A percentile compares a stretch with the other conserved stretches of the same genome.
These are phyloP conservation scores for Spheniscus mendiculus DNA, from an alignment of 2,113 vertebrate genomes.

Conservation along the genomic window DNA sequence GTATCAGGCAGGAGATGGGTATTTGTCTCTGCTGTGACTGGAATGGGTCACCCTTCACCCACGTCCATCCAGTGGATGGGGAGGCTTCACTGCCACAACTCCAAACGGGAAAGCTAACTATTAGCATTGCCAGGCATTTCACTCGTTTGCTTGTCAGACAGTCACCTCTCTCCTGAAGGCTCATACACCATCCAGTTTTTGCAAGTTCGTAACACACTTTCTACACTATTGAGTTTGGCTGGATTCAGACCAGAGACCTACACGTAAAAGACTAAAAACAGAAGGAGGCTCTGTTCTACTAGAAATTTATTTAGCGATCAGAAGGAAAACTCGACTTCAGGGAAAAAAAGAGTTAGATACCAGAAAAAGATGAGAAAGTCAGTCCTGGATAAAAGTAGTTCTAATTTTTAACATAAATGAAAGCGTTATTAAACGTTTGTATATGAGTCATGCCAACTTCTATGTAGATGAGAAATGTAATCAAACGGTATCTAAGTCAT, in stretches of 20 bases:
- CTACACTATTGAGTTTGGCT: neutral
- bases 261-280: slow-evolving; percentile 13
- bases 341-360: neutral
- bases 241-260: neutral
- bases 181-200: neutral
- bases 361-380: neutral
- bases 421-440: neutral
- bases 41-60: neutral
- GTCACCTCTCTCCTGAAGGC: neutral
- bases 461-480: neutral
- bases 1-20: neutral
- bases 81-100: neutral
- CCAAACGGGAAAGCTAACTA: neutral
- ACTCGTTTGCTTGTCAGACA: neutral
- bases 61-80: neutral
- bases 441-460: slow-evolving; percentile 19
- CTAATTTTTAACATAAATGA: neutral
- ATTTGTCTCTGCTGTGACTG: neutral
- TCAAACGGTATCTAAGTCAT: slow-evolving; percentile 2
- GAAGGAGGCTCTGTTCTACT: slow-evolving; percentile 29
- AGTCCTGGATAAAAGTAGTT: neutral
- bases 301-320: slow-evolving; percentile 11
- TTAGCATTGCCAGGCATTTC: neutral
- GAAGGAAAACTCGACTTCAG: neutral
- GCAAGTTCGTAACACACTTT: neutral